Conservation (phyloP, 2,888 invertebrate species). For the Calameuta idolon region DNA sequence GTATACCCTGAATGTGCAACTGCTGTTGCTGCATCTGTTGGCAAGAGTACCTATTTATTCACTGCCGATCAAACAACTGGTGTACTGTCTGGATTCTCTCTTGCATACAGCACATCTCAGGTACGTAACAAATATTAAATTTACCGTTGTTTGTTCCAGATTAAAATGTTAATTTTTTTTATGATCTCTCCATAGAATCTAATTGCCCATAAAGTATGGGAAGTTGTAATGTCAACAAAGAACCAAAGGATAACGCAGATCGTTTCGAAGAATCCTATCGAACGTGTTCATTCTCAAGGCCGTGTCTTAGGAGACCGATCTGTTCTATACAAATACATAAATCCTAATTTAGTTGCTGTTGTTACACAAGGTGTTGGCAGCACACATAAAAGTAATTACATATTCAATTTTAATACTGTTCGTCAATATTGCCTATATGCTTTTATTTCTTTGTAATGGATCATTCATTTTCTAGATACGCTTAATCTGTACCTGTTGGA, state of each 20-base stretch:
- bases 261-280: constrained; percentile 75
- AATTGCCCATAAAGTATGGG: constrained; percentile 79
- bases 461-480: constrained; percentile 72
- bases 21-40: constrained; percentile 68
- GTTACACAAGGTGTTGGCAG: constrained; percentile 82
- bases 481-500: constrained; percentile 90
- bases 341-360: constrained; percentile 94
- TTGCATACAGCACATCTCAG: constrained; percentile 66
- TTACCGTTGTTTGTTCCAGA: constrained; percentile 10
- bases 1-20: constrained; percentile 74
- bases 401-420: constrained; percentile 8
- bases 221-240: constrained; percentile 73
- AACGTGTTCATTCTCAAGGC: constrained; percentile 93
- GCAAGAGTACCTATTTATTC: constrained; percentile 75
- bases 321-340: constrained; percentile 98
- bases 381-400: constrained; percentile 77
- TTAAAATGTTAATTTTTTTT: constrained; percentile 10
- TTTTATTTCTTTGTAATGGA: constrained; percentile 11
- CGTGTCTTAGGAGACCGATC: constrained; percentile 94
- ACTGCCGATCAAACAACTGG: constrained; percentile 73
- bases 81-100: constrained; percentile 74
- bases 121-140: constrained; percentile 44
- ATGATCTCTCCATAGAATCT: constrained; percentile 67
- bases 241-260: constrained; percentile 75
- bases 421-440: constrained; percentile 11